These are phyloP conservation scores for Notarius lentiginosus DNA, from an alignment of 2,113 vertebrate genomes.

Conservation along the genomic window DNA sequence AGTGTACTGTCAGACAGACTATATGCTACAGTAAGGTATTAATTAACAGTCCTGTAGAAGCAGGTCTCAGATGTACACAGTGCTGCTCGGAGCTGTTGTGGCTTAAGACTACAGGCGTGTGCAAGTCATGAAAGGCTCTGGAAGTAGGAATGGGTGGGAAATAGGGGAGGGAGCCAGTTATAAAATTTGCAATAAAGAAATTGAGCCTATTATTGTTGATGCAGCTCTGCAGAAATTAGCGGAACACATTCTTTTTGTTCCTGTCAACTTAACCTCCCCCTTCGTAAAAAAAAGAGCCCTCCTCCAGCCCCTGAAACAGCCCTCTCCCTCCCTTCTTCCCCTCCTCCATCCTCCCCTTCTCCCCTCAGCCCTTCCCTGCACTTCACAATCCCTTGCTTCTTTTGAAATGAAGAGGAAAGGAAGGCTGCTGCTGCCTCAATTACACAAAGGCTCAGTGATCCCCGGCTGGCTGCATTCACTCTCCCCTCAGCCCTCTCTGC, in stretches of 20 bases:
- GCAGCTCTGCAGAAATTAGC: constrained; percentile 84
- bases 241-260: constrained; percentile 85
- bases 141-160: constrained; percentile 69
- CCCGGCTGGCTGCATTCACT: constrained; percentile 99
- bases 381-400: constrained; percentile 80
- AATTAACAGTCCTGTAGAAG: constrained; percentile 66
- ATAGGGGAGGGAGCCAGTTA: constrained; percentile 75
- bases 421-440: constrained; percentile 97
- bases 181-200: constrained; percentile 80
- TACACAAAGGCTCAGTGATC: constrained; percentile 99
- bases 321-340: constrained; percentile 74
- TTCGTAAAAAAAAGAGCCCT: constrained; percentile 72
- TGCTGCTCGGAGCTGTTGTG: constrained; percentile 66
- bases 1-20: constrained; percentile 54
- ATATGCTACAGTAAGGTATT: constrained; percentile 63
- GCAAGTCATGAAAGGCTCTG: constrained; percentile 75
- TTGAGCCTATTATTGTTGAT: constrained; percentile 87
- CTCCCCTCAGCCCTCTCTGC: constrained; percentile 98
- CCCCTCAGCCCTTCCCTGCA: constrained; percentile 76
- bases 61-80: constrained; percentile 65
- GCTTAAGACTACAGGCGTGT: constrained; percentile 71
- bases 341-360: constrained; percentile 58
- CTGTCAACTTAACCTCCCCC: constrained; percentile 86
- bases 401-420: constrained; percentile 71
- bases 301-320: constrained; percentile 70